Conservation (phyloP, 1,140 invertebrate species). For the Bilobella aurantiaca region DNA sequence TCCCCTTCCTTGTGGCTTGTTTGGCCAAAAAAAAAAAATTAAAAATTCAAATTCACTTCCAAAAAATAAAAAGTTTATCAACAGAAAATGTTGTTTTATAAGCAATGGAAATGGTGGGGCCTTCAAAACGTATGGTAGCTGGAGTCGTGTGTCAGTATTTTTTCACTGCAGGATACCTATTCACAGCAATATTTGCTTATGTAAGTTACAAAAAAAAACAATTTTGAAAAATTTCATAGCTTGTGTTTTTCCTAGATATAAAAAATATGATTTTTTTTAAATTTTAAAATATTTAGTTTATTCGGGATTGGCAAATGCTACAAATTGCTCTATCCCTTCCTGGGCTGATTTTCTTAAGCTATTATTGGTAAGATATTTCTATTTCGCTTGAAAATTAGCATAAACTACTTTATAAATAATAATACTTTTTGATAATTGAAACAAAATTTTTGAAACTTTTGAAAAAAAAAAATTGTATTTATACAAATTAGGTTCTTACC, state of each 20-base stretch:
- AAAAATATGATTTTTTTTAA: no score
- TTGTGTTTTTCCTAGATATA: no score
- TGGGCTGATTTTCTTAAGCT: conserved; percentile 57
- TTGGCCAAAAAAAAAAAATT: no score
- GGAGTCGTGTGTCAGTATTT: conserved; percentile 66
- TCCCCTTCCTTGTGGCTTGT: no score
- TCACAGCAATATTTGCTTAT: conserved; percentile 60
- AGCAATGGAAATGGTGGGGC: conserved; percentile 75
- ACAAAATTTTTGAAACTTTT: conserved; percentile 34
- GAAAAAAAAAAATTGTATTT: conserved; percentile 34
- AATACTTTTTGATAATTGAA: background rate
- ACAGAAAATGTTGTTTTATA: conserved; percentile 34
- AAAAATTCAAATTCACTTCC: no score
- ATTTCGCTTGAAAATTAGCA: no score
- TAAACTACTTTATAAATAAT: background rate
- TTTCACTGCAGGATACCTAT: conserved; percentile 64
- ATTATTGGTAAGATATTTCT: conserved; percentile 67
- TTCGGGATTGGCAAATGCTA: conserved; percentile 62
- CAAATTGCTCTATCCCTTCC: conserved; percentile 61
- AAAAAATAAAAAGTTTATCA: background rate
- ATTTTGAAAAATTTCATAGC: background rate
- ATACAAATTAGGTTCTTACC: conserved; percentile 55
- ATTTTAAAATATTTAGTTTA: conserved; percentile 37
- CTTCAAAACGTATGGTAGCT: conserved; percentile 57
- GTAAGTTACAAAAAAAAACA: background rate